Conservation (phyloP, 2,113 vertebrate species). For the Calidris pugnax region DNA sequence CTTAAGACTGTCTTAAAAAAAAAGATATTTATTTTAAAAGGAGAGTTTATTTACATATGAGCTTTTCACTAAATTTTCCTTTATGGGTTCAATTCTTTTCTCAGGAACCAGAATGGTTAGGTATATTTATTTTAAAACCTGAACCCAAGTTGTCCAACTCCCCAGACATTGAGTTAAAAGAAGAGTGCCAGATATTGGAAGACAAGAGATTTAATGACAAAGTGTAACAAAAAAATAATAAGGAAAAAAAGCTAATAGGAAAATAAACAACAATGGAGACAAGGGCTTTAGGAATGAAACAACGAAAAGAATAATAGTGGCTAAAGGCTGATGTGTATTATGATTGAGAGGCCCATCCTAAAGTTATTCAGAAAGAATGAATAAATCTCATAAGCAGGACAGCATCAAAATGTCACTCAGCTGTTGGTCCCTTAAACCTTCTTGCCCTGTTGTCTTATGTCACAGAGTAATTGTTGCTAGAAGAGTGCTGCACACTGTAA, state of each 20-base stretch:
- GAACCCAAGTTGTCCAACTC: background rate
- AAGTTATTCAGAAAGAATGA: background rate
- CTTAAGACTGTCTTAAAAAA: background rate
- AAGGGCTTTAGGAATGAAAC: background rate
- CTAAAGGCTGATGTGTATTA: background rate
- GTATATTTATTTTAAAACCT: background rate
- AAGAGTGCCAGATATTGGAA: background rate
- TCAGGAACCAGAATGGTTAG: background rate
- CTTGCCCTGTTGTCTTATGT: background rate
- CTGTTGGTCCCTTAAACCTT: background rate
- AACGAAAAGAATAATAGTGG: background rate
- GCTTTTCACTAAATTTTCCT: background rate
- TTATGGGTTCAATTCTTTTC: background rate
- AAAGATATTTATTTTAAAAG: background rate
- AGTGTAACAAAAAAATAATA: background rate
- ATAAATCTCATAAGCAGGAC: background rate
- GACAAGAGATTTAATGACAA: background rate
- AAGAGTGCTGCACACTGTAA: background rate
- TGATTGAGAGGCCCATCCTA: background rate
- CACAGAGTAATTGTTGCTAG: background rate
- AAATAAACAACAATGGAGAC: background rate
- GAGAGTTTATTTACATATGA: background rate
- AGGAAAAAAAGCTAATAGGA: background rate
- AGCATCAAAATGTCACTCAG: background rate
- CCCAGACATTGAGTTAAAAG: background rate